A percentile compares a stretch with the other conserved stretches of the same genome.
Evolutionary conservation across 2,113 vertebrate species (phyloP).

Genomic region (Pipra filicauda): DNA sequence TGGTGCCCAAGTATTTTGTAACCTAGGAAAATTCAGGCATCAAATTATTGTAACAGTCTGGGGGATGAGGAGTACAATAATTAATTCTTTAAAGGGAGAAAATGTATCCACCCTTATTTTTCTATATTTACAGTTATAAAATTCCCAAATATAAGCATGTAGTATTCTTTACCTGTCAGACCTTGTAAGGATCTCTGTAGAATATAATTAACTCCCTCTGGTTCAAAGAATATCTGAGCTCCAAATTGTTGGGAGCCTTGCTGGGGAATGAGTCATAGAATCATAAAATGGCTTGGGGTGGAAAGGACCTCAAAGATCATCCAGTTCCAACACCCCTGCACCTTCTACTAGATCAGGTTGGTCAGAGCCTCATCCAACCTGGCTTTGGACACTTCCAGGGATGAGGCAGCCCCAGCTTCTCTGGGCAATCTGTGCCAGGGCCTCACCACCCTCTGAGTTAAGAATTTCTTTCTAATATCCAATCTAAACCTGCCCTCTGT

Average conservation of each 20-base stretch:
- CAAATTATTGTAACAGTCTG: background rate
- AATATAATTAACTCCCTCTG: background rate
- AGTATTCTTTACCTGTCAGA: background rate
- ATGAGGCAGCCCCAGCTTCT: background rate
- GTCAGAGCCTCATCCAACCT: background rate
- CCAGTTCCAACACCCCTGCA: background rate
- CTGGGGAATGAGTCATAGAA: background rate
- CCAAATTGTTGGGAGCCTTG: background rate
- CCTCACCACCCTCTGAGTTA: background rate
- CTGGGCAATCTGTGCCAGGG: background rate
- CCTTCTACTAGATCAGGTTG: background rate
- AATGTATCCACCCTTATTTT: background rate
- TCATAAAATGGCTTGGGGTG: background rate
- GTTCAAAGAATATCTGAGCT: background rate
- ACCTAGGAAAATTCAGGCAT: background rate
- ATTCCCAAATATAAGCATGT: background rate
- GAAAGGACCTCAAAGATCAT: background rate
- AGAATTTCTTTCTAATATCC: background rate
- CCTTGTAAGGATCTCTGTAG: background rate
- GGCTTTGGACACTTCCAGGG: background rate
- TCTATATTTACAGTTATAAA: background rate
- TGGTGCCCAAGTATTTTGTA: background rate
- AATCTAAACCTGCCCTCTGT: background rate
- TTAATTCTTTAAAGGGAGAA: background rate
- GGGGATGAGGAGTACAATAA: background rate